phyloP scores from a whole-genome alignment of 2,113 vertebrate species.

The Sorex fumeus region DNA sequence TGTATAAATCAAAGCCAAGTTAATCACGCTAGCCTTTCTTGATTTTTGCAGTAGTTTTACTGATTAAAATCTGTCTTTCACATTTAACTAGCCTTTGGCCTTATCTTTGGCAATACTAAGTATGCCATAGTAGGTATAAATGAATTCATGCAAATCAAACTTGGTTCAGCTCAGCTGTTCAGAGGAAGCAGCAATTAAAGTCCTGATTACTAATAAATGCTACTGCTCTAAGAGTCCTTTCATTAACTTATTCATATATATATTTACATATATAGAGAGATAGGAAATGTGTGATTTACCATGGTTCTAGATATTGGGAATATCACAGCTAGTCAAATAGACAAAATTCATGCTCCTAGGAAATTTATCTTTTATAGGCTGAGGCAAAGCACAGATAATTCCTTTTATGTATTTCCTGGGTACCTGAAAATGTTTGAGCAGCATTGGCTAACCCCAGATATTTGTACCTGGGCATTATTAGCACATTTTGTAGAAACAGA shows the following conservation, averaged over 20 bases:
- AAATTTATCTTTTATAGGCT: neutral
- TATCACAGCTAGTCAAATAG: neutral
- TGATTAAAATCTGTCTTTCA: neutral
- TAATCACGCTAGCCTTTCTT: neutral
- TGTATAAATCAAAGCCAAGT: neutral
- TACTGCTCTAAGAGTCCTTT: neutral
- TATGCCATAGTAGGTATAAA: neutral
- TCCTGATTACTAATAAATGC: neutral
- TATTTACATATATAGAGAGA: neutral
- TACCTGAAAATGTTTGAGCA: neutral
- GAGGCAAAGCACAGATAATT: neutral
- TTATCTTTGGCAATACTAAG: neutral
- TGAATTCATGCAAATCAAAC: neutral
- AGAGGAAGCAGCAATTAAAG: neutral
- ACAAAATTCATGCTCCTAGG: neutral
- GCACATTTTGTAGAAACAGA: neutral
- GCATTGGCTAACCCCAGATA: too few relatives aligned
- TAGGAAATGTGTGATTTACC: neutral
- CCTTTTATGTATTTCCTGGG: neutral
- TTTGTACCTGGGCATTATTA: constrained; percentile 13
- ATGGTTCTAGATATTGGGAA: neutral
- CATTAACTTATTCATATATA: neutral
- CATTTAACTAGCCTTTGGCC: neutral
- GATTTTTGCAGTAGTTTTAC: neutral
- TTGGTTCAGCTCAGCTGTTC: neutral